phyloP scores from a whole-genome alignment of 2,888 invertebrate genomes.

The Dione vanillae region DNA sequence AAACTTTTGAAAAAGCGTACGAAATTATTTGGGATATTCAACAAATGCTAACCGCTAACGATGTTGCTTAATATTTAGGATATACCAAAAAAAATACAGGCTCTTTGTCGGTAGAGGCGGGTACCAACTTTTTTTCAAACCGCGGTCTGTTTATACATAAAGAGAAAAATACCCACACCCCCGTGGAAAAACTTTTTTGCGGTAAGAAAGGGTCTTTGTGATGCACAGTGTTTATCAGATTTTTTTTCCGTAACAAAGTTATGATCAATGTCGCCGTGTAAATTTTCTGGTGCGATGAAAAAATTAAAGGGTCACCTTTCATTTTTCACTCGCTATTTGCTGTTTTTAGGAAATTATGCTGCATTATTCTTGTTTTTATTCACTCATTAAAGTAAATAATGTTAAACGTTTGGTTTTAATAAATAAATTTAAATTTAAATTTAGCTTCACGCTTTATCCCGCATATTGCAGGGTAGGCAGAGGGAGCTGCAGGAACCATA shows the following conservation, averaged over 20 bases:
- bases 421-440: too few relatives aligned
- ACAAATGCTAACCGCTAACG: slow-evolving; percentile 81
- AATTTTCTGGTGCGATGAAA: slow-evolving; percentile 23
- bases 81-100: slow-evolving; percentile 65
- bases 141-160: slow-evolving; percentile 79
- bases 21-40: slow-evolving; percentile 81
- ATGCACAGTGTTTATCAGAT: slow-evolving; percentile 54
- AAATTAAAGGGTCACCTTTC: slow-evolving; percentile 5
- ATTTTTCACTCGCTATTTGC: slow-evolving; percentile 9
- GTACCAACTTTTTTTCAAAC: slow-evolving; percentile 74
- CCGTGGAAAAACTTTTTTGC: slow-evolving; percentile 74
- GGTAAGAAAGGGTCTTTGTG: slow-evolving; percentile 82
- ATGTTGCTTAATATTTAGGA: slow-evolving; percentile 79
- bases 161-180: slow-evolving; percentile 77
- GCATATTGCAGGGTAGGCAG: too few relatives aligned
- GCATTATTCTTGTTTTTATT: background rate
- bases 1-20: slow-evolving; percentile 53
- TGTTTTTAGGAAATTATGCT: background rate
- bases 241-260: slow-evolving; percentile 43
- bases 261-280: slow-evolving; percentile 57
- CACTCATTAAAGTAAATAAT: background rate
- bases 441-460: too few relatives aligned
- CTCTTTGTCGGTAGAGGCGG: slow-evolving; percentile 71
- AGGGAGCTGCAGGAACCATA: too few relatives aligned
- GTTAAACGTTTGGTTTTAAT: background rate